Evolutionary conservation across 1,140 invertebrate species (phyloP), one percentile per base, ranked within the genome.

Genomic region (Drosophila guanche): DNA sequence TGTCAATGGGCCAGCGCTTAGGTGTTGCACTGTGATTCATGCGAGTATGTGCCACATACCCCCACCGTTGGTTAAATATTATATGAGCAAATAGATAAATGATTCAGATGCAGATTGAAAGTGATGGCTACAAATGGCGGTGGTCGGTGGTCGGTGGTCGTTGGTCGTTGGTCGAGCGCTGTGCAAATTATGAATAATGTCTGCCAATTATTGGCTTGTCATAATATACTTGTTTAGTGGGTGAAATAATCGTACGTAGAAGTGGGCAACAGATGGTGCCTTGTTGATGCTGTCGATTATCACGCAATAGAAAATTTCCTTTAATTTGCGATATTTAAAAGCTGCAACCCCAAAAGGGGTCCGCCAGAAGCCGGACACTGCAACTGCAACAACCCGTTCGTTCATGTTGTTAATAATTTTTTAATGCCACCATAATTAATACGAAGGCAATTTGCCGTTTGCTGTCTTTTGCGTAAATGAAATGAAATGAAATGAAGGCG

Each of bases 341-440:
- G 8, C 58, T 27, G 45, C 54, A 42, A 27, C 22, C 46, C 58
- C 55, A 47, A 16, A 10, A 20, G 37, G 40, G n/a, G n/a, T n/a
- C 23, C 29, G 41, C 46, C 33, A 16, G 22, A 63, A 63, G 16
- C 37, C 5, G 27, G 20, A 22, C 8, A 29, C 54, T 12, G 23
- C 27, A 46, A 29, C 54, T 12, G 23, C 27, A 46, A 42, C 52
- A 58, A 58, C 22, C 23, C 12, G 45, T 60, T 29, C 12, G 45
- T 60, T 29, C 55, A 41, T 43, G 62, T 37, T 68, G 80, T 79
- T 79, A 76, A 86, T 86, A 80, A 86, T 73, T 77, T 88, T 74
- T 85, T 85, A 76, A 80, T 81, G 56, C 77, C 54, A 68, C 77
- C 78, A 86, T 85, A 86, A 88, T 88, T 89, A 88, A 88, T 78